A percentile compares a stretch with the other conserved stretches of the same genome.
phyloP scores from a whole-genome alignment of 1,140 invertebrate genomes.

The Ectropis grisescens region DNA sequence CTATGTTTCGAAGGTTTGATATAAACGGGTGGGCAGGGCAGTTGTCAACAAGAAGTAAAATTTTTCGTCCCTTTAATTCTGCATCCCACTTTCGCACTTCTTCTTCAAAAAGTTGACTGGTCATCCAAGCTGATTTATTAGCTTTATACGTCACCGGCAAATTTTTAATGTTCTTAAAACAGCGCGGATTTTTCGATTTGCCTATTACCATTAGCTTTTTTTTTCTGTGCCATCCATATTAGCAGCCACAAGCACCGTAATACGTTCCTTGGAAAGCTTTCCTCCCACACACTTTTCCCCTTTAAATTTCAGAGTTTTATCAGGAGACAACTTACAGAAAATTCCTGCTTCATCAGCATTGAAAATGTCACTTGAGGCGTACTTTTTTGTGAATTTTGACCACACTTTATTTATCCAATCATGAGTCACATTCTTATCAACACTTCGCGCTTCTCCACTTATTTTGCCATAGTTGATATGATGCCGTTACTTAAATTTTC shows the following conservation, averaged over 20 bases:
- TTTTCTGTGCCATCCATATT: conserved; percentile 58
- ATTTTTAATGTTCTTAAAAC: too few species aligned
- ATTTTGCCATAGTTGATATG: conserved; percentile 6
- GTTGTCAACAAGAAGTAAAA: conserved; percentile 18
- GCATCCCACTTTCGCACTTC: conserved; percentile 12
- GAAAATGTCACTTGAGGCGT: conserved; percentile 14
- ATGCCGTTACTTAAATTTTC: too few species aligned
- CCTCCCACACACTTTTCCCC: conserved; percentile 14
- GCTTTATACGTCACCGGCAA: conserved; percentile 18
- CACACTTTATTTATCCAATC: conserved; percentile 11
- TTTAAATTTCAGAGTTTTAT: conserved; percentile 16
- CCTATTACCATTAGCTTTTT: conserved; percentile 29
- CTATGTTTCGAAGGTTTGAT: conserved; percentile 10
- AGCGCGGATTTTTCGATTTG: too few species aligned
- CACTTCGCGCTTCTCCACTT: conserved; percentile 4
- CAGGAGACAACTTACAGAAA: conserved; percentile 24
- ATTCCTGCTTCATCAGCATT: conserved; percentile 21
- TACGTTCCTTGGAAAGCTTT: conserved; percentile 48
- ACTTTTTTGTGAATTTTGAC: conserved; percentile 13
- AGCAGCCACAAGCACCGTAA: conserved; percentile 52
- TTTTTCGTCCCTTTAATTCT: conserved; percentile 14
- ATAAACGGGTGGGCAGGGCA: conserved; percentile 14
- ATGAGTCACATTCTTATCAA: conserved; percentile 4
- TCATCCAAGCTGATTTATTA: conserved; percentile 14
- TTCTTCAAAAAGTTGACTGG: conserved; percentile 17